Percentiles rank a stretch among this genome's conserved stretches.
These are phyloP conservation scores for Dysidea cf. avara DNA, from an alignment of 37 sponge, comb jelly and placozoan species.

Conservation along the genomic window DNA sequence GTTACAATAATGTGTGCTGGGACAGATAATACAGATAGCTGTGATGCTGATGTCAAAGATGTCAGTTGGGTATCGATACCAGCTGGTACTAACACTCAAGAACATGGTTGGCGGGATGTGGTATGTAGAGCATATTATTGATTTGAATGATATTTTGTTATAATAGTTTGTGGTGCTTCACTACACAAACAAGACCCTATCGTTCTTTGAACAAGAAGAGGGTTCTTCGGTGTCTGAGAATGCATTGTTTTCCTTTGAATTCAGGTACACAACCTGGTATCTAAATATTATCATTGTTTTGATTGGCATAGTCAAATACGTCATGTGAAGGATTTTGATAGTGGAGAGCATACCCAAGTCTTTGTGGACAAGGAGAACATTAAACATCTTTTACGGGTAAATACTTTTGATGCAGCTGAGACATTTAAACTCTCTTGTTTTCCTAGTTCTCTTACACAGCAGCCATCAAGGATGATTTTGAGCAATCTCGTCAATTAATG, in stretches of 20 bases:
- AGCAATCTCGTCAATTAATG: not conserved
- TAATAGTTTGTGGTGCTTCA: constrained; percentile 69
- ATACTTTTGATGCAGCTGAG: not conserved
- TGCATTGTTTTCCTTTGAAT: constrained; percentile 34
- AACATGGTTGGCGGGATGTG: constrained; percentile 81
- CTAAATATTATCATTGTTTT: not conserved
- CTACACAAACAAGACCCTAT: constrained; percentile 41
- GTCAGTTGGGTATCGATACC: constrained; percentile 60
- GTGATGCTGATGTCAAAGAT: no score
- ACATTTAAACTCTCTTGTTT: not conserved
- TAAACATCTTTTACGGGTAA: constrained; percentile 52
- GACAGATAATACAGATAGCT: no score
- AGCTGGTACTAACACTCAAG: constrained; percentile 52
- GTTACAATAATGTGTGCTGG: no score
- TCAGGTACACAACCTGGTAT: constrained; percentile 17
- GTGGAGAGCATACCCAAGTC: constrained; percentile 66
- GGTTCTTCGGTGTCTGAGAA: no score
- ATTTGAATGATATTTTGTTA: no score
- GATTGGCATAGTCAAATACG: constrained; percentile 50
- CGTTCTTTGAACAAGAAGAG: constrained; percentile 60
- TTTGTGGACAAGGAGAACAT: constrained; percentile 58
- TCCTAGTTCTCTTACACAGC: constrained; percentile 25
- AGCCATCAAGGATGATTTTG: not conserved
- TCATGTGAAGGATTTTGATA: constrained; percentile 47
- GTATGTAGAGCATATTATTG: no score